Evolutionary conservation across 2,797 vertebrate genomes (phyloP).

Genomic region (Emys orbicularis): DNA sequence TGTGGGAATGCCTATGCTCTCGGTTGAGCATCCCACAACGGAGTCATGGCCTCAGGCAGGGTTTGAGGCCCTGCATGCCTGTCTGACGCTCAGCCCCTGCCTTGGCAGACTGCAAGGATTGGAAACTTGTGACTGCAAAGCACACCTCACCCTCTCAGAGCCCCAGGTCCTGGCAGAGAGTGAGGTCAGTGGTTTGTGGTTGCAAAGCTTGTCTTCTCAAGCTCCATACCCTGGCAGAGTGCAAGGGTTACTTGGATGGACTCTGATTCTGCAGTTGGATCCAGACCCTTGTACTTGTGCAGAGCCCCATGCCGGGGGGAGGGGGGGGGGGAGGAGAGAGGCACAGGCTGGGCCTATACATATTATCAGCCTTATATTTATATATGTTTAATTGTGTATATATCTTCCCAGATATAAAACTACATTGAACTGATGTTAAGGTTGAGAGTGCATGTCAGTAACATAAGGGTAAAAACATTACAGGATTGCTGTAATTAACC

Average conservation of each 20-base stretch:
- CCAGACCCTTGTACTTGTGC: fast-evolving
- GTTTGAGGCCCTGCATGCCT: not conserved
- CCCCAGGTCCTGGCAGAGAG: too few relatives aligned
- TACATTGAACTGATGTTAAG: not conserved
- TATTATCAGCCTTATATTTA: not conserved
- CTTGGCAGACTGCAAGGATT: not conserved
- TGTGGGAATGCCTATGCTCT: too few relatives aligned
- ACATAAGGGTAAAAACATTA: not conserved
- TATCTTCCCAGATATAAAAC: too few relatives aligned
- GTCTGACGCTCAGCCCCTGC: not conserved
- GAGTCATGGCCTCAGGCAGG: not conserved
- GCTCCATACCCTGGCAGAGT: not conserved
- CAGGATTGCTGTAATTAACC: not conserved
- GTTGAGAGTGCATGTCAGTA: not conserved
- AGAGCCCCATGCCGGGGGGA: not conserved
- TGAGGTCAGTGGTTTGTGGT: not conserved
- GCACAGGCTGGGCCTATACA: not conserved
- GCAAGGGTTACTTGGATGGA: not conserved
- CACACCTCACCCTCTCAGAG: not conserved
- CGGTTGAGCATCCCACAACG: not conserved
- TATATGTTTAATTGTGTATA: not conserved
- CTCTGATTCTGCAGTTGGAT: not conserved
- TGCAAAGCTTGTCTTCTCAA: not conserved
- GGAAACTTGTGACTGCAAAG: not conserved
- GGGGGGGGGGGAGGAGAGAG: not conserved